A percentile compares a stretch with the other conserved stretches of the same genome.
phyloP scores from a whole-genome alignment of 1,140 invertebrate species.

The Bombus waltoni region DNA sequence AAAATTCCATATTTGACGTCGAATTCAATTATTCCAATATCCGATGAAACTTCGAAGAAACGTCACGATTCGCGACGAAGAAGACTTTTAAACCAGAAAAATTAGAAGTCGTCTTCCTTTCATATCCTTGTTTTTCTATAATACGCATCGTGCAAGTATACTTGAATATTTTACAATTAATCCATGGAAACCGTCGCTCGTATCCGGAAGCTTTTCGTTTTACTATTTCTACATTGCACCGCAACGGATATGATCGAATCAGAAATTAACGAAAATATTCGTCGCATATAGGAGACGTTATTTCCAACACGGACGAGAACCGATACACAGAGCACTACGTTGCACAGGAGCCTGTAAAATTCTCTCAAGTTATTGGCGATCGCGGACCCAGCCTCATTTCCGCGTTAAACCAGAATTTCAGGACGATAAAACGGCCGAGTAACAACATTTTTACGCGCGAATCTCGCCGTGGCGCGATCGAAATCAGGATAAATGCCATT shows the following conservation, averaged over 20 bases:
- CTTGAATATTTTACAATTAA: neutral
- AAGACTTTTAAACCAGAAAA: no score
- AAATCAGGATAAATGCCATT: slow-evolving; percentile 4
- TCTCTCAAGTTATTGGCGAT: slow-evolving; percentile 31
- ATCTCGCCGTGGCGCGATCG: slow-evolving; percentile 9
- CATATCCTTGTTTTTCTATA: no score
- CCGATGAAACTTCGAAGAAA: no score
- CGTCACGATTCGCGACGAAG: no score
- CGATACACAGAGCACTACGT: no score
- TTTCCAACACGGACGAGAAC: no score
- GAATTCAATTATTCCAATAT: no score
- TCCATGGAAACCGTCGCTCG: neutral
- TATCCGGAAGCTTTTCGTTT: neutral
- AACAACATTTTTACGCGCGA: slow-evolving; percentile 39
- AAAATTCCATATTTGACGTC: no score
- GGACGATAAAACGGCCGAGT: slow-evolving; percentile 20
- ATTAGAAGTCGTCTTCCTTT: no score
- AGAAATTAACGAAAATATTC: neutral
- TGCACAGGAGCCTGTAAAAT: slow-evolving; percentile 9
- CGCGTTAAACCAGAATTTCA: slow-evolving; percentile 16
- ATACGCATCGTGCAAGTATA: neutral
- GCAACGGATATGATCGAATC: neutral
- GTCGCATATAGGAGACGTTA: no score
- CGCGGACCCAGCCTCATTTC: neutral
- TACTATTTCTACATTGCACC: neutral